Evolutionary conservation across 2,888 invertebrate genomes (phyloP), one percentile per base, ranked within the genome.

Genomic region (Torymus auratus): DNA sequence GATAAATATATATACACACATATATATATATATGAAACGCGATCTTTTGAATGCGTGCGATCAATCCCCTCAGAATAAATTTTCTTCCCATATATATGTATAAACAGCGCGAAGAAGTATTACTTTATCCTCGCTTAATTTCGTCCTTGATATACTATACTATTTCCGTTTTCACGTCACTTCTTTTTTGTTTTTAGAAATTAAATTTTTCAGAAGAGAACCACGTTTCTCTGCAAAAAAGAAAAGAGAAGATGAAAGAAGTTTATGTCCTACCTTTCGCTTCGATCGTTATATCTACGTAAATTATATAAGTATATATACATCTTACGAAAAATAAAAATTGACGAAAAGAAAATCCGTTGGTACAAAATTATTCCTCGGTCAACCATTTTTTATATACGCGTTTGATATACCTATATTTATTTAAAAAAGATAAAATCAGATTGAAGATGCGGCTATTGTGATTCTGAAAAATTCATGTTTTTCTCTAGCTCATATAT

Each of bases 1-100:
- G 53, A 74, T 81, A 71, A 58, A 61, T 71, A 80, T 80, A 80
- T 70, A 64, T 56, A 50, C 17, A 56, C n/a, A n/a, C 56, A 76
- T 71, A 58, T 71, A 68, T 12, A 73, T 55, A 23, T 58, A 56
- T 56, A 71, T 15, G 4, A 15, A 17, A 15, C 61, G 64, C 55
- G 41, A 41, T 41, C 41, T 41, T 41, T 61, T 15, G 20, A 72
- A 68, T 50, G 67, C 68, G 72, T 72, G 80, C 72, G 72, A 76
- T 80, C 67, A 72, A 78, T 73, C 78, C 62, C 73, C 73, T 68
- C 61, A 65, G 78, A 78, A 20, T 20, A 20, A 68, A 62, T 23
- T 75, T 76, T 75, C 67, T 75, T 64, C 23, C 55, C n/a, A 78
- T 15, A 55, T 11, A 58, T 50, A 41, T 13, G 14, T 28, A 55